These are phyloP conservation scores for Sarcophaga subvicina DNA, from an alignment of 2,888 invertebrate species.

Conservation along the genomic window DNA sequence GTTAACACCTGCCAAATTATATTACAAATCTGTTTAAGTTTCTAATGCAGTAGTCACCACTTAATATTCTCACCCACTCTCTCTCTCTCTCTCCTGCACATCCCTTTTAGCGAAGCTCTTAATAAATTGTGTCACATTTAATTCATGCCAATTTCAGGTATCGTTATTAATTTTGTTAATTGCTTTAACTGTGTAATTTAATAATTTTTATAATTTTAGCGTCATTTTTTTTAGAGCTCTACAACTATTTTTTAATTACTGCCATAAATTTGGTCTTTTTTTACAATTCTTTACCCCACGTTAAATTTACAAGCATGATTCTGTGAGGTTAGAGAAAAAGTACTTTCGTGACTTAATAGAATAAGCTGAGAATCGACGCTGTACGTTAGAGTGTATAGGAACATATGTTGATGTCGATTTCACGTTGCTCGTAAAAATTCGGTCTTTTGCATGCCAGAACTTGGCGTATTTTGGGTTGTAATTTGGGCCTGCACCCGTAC, in stretches of 20 bases:
- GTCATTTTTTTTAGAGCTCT: background rate
- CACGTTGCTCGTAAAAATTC: too few species aligned
- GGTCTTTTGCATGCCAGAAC: too few species aligned
- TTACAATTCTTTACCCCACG: background rate
- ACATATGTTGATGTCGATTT: too few species aligned
- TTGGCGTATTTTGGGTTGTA: too few species aligned
- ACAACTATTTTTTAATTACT: slow-evolving; percentile 43
- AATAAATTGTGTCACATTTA: slow-evolving; percentile 1
- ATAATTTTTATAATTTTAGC: slow-evolving; percentile 29
- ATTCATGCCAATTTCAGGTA: slow-evolving; percentile 39
- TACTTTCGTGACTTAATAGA: background rate
- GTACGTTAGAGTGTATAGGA: too few species aligned
- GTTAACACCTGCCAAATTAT: background rate
- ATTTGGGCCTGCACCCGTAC: too few species aligned
- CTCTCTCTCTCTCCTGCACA: background rate
- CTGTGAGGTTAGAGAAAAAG: background rate
- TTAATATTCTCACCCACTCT: background rate
- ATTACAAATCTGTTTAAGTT: background rate
- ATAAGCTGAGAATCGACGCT: too few species aligned
- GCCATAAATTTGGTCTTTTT: slow-evolving; percentile 39
- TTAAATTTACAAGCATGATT: background rate
- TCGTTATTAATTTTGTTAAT: slow-evolving; percentile 28
- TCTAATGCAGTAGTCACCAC: background rate
- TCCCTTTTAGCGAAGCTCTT: background rate
- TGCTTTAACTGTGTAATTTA: slow-evolving; percentile 10